Conservation (phyloP, 1,140 invertebrate species). For the Caenorhabditis brenneri region DNA sequence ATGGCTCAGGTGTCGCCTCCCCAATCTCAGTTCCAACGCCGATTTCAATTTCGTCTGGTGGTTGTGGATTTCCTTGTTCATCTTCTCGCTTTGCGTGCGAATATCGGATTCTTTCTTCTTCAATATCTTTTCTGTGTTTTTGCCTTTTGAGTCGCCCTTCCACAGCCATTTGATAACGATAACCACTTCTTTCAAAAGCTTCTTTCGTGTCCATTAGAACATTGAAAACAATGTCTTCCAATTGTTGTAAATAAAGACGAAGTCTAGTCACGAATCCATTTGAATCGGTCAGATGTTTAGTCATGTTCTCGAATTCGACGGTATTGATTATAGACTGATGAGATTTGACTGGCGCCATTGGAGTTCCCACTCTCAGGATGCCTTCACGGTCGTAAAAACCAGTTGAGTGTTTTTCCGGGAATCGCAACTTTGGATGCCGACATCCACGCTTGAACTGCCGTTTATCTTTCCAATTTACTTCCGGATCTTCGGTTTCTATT, state of each 20-base stretch:
- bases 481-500: not conserved
- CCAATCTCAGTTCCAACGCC: not conserved
- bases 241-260: constrained; percentile 16
- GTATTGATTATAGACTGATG: not conserved
- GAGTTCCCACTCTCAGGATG: not conserved
- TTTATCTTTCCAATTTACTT: no score
- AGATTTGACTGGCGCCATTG: not conserved
- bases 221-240: not conserved
- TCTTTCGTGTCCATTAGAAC: not conserved
- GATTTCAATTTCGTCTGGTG: not conserved
- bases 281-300: not conserved
- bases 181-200: not conserved
- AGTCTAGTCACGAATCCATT: not conserved
- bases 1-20: not conserved
- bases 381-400: constrained; percentile 9
- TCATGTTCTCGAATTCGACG: constrained; percentile 18
- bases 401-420: not conserved
- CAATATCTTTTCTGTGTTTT: not conserved
- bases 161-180: constrained; percentile 2
- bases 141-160: constrained; percentile 1
- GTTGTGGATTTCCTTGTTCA: not conserved
- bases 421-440: no score
- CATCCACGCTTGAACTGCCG: no score
- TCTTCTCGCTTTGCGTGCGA: not conserved
- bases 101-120: not conserved